phyloP scores from a whole-genome alignment of 2,888 invertebrate genomes.

The Phortica okadai region DNA sequence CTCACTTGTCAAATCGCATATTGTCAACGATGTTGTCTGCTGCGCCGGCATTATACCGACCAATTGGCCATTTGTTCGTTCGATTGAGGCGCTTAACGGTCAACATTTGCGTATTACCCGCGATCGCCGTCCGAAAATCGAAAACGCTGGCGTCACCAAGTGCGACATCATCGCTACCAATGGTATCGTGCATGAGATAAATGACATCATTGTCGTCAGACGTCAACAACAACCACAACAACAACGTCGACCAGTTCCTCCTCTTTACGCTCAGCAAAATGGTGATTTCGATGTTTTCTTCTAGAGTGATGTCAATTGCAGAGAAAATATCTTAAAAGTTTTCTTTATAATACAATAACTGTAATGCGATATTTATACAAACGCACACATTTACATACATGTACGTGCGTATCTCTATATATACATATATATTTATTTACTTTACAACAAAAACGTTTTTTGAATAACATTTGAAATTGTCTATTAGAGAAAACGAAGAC shows the following conservation, averaged over 20 bases:
- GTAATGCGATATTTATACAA: conserved; percentile 29
- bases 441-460: conserved; percentile 17
- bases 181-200: conserved; percentile 76
- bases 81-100: conserved; percentile 74
- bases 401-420: background rate
- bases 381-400: background rate
- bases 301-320: conserved; percentile 40
- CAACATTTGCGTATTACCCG: conserved; percentile 73
- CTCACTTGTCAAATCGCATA: conserved; percentile 72
- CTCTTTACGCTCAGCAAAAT: conserved; percentile 51
- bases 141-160: conserved; percentile 76
- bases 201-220: conserved; percentile 73
- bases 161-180: conserved; percentile 75
- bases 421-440: conserved; percentile 22
- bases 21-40: conserved; percentile 76
- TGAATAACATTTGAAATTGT: conserved; percentile 15
- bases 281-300: conserved; percentile 66
- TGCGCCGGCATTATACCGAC: conserved; percentile 76
- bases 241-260: conserved; percentile 52
- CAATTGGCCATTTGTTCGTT: conserved; percentile 76
- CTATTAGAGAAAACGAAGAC: conserved; percentile 13
- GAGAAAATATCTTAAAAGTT: conserved; percentile 8
- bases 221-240: conserved; percentile 49
- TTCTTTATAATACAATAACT: conserved; percentile 8
- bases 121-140: conserved; percentile 76